Evolutionary conservation across 2,113 vertebrate species (phyloP), one percentile per base, ranked within the genome.

Genomic region (Hippocampus guttulatus): DNA sequence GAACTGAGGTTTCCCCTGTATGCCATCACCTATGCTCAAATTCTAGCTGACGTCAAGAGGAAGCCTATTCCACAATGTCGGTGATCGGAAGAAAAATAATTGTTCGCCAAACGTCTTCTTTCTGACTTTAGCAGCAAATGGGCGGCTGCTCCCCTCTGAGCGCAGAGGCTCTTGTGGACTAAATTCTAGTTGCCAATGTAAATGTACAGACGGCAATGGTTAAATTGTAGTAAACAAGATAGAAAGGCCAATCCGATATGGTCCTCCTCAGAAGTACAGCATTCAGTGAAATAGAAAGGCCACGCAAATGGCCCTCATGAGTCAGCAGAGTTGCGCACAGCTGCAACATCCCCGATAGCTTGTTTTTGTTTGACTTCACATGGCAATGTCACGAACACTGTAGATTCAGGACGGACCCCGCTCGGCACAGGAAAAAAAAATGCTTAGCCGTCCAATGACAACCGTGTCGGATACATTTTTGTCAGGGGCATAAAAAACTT

Each of bases 261-360:
- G 54, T 43, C 41, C 41, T 58, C 55, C 55, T 57, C 21, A 23
- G 23, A 58, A 58, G 55, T 58, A 25, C n/a, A 27, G 55, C 55
- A 58, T 58, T 27, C 55, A 27, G 55, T 58, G 55, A 14, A 58
- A 58, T 58, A 25, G 55, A 58, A 58, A 27, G 55, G 55, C 23
- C 23, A 12, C 23, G 3, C 55, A 14, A 58, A 58, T 58, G 55
- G 55, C 55, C 55, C 23, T 58, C 55, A 27, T 58, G 55, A 58
- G 23, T 58, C 55, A 58, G 55, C 55, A 21, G 55, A 12, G 55
- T n/a, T 58, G 55, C 55, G 25, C 55, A 58, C 23, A 25, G 54
- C 54, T 25, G 54, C 54, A 57, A 57, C 54, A 57, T 58, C 55
- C 23, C 55, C 55, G 55, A 58, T 58, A 58, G 55, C 55, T 25